These are phyloP conservation scores for Catocala sponsa DNA, from an alignment of 2,888 invertebrate species.

Conservation along the genomic window DNA sequence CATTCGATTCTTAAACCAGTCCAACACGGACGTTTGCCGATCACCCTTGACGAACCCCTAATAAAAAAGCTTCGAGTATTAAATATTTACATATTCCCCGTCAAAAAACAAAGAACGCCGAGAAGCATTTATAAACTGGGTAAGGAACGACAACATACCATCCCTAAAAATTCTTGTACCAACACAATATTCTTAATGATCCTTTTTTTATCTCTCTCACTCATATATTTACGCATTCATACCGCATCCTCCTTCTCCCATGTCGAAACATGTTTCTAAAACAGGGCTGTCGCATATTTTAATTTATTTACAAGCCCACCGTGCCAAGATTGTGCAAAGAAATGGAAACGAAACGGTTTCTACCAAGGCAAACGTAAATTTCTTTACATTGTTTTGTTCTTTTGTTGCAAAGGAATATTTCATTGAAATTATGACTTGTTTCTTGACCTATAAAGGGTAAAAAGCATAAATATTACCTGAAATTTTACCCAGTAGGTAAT, in stretches of 20 bases:
- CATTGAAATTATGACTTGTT: no score
- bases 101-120: constrained; percentile 22
- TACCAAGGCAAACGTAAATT: not conserved
- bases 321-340: constrained; percentile 20
- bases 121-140: constrained; percentile 40
- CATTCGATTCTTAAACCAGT: constrained; percentile 8
- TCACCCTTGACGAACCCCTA: constrained; percentile 12
- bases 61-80: constrained; percentile 18
- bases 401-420: no score
- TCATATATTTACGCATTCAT: constrained; percentile 75
- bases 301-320: constrained; percentile 40
- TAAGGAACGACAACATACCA: constrained; percentile 51
- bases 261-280: constrained; percentile 57
- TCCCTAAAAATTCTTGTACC: constrained; percentile 51
- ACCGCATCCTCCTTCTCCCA: constrained; percentile 71
- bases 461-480: no score
- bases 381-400: no score
- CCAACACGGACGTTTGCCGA: constrained; percentile 10
- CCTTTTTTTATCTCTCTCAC: constrained; percentile 50
- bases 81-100: constrained; percentile 30
- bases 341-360: constrained; percentile 6
- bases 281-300: constrained; percentile 54
- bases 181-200: constrained; percentile 56
- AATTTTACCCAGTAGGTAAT: no score
- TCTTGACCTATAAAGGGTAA: no score